A percentile compares a stretch with the other conserved stretches of the same genome.
These are phyloP conservation scores for Lepus americanus DNA, from an alignment of 2,113 vertebrate genomes.

Conservation along the genomic window DNA sequence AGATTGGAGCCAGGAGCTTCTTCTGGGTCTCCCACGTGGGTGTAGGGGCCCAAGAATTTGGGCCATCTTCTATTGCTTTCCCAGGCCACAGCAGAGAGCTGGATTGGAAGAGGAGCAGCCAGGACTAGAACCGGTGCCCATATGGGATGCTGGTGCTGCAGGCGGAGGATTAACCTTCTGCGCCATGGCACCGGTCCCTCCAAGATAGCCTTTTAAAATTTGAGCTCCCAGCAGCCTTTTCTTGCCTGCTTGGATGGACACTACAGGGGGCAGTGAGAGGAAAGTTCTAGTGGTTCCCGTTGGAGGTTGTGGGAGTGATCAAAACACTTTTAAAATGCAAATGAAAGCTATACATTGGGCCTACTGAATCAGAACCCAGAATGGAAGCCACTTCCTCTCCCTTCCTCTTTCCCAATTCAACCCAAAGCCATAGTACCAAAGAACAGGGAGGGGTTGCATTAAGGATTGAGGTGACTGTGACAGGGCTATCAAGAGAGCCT, in stretches of 20 bases:
- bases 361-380: background rate
- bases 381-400: background rate
- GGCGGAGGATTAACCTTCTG: too few relatives aligned
- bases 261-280: background rate
- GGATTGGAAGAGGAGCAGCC: too few relatives aligned
- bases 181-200: background rate
- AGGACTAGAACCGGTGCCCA: too few relatives aligned
- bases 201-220: constrained; percentile 2
- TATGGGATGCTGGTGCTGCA: too few relatives aligned
- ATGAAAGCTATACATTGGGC: background rate
- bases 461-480: background rate
- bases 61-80: too few relatives aligned
- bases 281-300: constrained; percentile 26
- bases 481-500: background rate
- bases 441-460: background rate
- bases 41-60: too few relatives aligned
- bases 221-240: constrained; percentile 38
- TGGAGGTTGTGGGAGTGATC: background rate
- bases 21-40: too few relatives aligned
- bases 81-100: too few relatives aligned
- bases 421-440: background rate
- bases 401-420: constrained; percentile 13
- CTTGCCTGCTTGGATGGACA: background rate
- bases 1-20: too few relatives aligned
- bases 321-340: constrained; percentile 54